Conservation (phyloP, 2,113 vertebrate species). For the Rhinopomastus cyanomelas region DNA sequence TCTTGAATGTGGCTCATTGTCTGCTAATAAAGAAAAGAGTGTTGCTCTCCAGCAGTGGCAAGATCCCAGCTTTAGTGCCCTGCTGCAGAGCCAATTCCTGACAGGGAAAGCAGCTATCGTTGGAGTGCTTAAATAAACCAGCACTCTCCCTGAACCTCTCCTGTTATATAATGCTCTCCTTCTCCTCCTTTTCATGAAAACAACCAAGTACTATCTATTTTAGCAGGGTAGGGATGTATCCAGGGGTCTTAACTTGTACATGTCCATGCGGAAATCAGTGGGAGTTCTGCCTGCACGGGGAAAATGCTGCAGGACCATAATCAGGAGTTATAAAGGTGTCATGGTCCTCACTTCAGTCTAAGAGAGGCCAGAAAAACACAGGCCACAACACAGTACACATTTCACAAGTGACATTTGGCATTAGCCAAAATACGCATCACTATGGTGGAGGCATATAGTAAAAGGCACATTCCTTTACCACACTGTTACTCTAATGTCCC, state of each 20-base stretch:
- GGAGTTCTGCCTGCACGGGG: conserved; percentile 9
- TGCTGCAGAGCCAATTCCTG: conserved; percentile 18
- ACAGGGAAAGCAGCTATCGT: conserved; percentile 41
- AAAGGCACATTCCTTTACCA: conserved; percentile 30
- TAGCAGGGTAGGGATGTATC: neutral
- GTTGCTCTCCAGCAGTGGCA: conserved; percentile 36
- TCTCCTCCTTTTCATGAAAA: conserved; percentile 46
- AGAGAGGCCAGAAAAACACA: neutral
- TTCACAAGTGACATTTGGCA: conserved; percentile 1
- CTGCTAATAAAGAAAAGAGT: conserved; percentile 47
- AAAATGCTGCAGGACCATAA: neutral
- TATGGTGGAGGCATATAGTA: neutral
- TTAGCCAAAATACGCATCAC: conserved; percentile 41
- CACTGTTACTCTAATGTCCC: conserved; percentile 12
- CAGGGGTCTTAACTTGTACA: neutral
- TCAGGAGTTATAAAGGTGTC: neutral
- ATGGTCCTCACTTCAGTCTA: neutral
- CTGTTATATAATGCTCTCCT: conserved; percentile 49
- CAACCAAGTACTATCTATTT: conserved; percentile 45
- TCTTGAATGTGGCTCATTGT: conserved; percentile 64
- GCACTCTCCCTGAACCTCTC: neutral
- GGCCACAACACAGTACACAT: neutral
- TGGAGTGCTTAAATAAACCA: conserved; percentile 48
- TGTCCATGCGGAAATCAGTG: neutral
- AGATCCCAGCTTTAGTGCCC: conserved; percentile 45